Evolutionary conservation across 2,113 vertebrate species (phyloP).

Genomic region (Muntiacus reevesi): DNA sequence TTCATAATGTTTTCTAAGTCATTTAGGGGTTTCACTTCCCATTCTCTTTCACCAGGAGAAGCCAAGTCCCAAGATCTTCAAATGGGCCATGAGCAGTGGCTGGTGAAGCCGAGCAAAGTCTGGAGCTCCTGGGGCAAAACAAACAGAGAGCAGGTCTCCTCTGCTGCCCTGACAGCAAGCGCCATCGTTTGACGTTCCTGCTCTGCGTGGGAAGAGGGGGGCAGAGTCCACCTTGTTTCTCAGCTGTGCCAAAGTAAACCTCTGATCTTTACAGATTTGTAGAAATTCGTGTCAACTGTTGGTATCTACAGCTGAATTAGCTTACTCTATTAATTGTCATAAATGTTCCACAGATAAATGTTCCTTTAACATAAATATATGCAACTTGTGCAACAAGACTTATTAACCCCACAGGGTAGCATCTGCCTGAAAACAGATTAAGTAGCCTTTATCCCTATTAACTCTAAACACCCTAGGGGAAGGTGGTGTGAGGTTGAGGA

Average conservation of each 20-base stretch:
- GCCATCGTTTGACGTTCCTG: conserved; percentile 55
- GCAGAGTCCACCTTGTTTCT: conserved; percentile 39
- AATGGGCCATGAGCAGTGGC: neutral
- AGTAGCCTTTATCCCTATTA: neutral
- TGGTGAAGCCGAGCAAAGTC: conserved; percentile 41
- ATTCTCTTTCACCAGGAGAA: neutral
- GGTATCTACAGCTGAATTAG: neutral
- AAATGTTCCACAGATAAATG: neutral
- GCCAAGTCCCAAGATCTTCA: neutral
- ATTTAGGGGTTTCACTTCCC: neutral
- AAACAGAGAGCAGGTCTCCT: conserved; percentile 45
- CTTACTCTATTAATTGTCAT: neutral
- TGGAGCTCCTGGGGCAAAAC: neutral
- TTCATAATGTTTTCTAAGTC: neutral
- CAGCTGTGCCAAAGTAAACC: conserved; percentile 27
- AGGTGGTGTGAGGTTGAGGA: neutral
- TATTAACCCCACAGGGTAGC: neutral
- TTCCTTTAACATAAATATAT: neutral
- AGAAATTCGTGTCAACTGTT: neutral
- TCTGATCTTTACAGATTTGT: neutral
- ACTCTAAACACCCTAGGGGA: neutral
- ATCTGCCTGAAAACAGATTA: neutral
- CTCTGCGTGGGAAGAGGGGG: conserved; percentile 3
- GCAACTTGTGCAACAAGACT: neutral
- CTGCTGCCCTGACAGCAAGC: neutral